These are phyloP conservation scores for Odontocolon sp. DNA, from an alignment of 2,888 invertebrate species.

Conservation along the genomic window DNA sequence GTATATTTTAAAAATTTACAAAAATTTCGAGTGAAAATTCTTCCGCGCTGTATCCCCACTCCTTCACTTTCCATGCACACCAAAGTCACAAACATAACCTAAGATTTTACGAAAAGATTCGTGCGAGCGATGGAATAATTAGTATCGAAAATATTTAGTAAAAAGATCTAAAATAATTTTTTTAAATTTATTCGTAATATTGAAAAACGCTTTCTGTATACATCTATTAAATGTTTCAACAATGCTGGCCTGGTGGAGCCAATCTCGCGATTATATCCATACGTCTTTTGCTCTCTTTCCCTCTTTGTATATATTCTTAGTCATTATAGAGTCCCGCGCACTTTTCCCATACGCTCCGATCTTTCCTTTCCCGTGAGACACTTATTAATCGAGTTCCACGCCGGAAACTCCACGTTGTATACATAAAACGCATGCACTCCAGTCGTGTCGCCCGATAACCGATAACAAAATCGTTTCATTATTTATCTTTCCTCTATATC, in stretches of 20 bases:
- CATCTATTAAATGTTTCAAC: slow-evolving; percentile 75
- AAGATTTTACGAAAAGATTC: too few species aligned
- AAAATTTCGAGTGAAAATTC: too few species aligned
- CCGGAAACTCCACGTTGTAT: too few species aligned
- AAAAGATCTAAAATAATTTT: slow-evolving; percentile 51
- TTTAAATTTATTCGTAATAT: slow-evolving; percentile 62
- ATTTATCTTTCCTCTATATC: slow-evolving; percentile 5
- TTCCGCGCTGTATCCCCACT: too few species aligned
- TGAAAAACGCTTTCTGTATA: slow-evolving; percentile 70
- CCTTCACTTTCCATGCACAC: too few species aligned
- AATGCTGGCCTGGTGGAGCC: slow-evolving; percentile 71
- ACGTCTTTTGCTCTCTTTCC: slow-evolving; percentile 57
- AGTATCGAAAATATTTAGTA: too few species aligned
- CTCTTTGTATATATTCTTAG: slow-evolving; percentile 42
- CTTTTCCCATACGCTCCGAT: background rate
- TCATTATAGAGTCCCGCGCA: slow-evolving; percentile 51
- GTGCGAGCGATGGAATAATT: too few species aligned
- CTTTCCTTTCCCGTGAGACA: slow-evolving; percentile 20
- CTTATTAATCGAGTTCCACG: background rate
- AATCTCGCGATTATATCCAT: slow-evolving; percentile 68
- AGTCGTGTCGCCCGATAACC: background rate
- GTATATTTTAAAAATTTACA: too few species aligned
- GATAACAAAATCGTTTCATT: background rate
- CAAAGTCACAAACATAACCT: too few species aligned
- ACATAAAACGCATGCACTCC: background rate